Evolutionary conservation across 2,113 vertebrate genomes (phyloP).

Genomic region (Grus americana): DNA sequence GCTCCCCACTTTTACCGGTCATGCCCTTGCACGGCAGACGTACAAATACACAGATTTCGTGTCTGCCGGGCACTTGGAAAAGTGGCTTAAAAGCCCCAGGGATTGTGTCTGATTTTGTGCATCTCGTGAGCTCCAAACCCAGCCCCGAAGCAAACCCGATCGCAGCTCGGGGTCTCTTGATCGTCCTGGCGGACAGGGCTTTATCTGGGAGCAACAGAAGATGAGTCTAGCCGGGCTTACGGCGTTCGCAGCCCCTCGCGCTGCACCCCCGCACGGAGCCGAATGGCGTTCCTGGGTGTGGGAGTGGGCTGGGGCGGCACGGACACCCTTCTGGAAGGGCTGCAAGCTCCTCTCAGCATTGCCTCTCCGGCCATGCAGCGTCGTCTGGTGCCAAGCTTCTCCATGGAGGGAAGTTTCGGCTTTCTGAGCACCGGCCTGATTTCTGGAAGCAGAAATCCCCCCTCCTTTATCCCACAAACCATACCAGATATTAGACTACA

Average conservation of each 20-base stretch:
- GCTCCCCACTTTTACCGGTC: not conserved
- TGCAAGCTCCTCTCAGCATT: not conserved
- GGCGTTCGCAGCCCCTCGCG: not conserved
- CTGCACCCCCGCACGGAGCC: not conserved
- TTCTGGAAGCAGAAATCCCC: not conserved
- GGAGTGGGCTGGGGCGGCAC: rapidly evolving
- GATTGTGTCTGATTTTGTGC: not conserved
- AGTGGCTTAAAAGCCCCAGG: not conserved
- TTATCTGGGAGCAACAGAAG: not conserved
- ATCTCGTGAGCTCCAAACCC: not conserved
- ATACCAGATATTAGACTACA: not conserved
- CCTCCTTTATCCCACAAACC: not conserved
- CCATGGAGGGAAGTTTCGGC: not conserved
- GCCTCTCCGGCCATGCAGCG: not conserved
- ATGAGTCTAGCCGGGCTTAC: not conserved
- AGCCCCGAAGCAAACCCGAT: not conserved
- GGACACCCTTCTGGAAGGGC: not conserved
- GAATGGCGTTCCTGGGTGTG: not conserved
- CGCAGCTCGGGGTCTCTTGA: rapidly evolving
- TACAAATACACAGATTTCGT: not conserved
- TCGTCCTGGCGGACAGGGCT: not conserved
- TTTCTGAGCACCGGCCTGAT: not conserved
- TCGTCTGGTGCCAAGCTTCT: not conserved
- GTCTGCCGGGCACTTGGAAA: not conserved
- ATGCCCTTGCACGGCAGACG: not conserved